Percentiles rank a stretch among this genome's conserved stretches.
Conservation (phyloP, 2,113 vertebrate genomes). For the Struthidea cinerea region DNA sequence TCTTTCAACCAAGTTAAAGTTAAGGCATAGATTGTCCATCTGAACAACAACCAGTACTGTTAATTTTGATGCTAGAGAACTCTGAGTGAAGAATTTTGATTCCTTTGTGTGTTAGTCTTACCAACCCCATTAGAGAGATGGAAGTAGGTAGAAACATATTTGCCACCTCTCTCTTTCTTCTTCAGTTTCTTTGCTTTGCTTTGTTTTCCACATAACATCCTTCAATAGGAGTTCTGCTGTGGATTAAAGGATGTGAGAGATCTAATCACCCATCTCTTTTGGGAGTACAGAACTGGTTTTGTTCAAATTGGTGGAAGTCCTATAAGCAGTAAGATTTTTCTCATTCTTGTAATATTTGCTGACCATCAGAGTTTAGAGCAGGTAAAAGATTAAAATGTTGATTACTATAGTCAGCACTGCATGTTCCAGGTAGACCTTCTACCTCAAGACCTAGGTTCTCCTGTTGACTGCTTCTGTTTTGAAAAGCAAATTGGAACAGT, state of each 20-base stretch:
- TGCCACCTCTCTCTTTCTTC: neutral
- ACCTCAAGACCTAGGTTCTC: neutral
- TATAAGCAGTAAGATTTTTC: neutral
- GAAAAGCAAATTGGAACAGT: neutral
- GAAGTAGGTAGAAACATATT: neutral
- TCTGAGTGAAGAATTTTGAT: neutral
- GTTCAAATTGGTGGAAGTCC: neutral
- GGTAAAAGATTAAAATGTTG: neutral
- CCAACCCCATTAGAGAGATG: neutral
- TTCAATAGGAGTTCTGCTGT: neutral
- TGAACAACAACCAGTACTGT: neutral
- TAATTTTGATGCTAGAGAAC: neutral
- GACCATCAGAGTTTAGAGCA: neutral
- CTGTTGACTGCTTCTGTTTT: neutral
- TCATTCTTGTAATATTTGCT: neutral
- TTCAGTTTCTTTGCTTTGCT: neutral
- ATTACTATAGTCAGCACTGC: accelerated
- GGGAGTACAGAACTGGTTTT: neutral
- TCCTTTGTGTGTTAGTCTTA: neutral
- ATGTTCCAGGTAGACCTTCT: neutral
- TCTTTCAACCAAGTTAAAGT: neutral
- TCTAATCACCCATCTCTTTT: neutral
- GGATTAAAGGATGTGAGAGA: neutral
- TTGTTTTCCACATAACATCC: neutral
- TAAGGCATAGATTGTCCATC: neutral